Percentiles rank a stretch among this genome's conserved stretches.
These are phyloP conservation scores for Esox niger DNA, from an alignment of 2,113 vertebrate genomes.

Conservation along the genomic window DNA sequence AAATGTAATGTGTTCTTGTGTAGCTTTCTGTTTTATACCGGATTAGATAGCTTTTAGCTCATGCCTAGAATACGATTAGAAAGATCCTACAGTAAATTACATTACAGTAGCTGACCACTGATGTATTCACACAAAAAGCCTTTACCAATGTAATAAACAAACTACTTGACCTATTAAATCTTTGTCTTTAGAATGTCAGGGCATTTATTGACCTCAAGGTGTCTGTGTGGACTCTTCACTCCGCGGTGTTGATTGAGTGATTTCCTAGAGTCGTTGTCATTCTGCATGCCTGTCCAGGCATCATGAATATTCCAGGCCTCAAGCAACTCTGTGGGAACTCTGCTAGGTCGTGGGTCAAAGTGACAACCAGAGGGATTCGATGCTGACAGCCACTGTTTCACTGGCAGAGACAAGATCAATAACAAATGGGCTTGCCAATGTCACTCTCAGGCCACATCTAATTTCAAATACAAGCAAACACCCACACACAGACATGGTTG, in stretches of 20 bases:
- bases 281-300: slow-evolving; percentile 24
- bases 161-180: not conserved
- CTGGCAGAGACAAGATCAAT: slow-evolving; percentile 16
- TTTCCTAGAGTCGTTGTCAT: slow-evolving; percentile 43
- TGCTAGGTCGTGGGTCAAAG: slow-evolving; percentile 39
- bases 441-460: slow-evolving; percentile 35
- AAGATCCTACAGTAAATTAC: too few relatives aligned
- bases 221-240: not conserved
- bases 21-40: not conserved
- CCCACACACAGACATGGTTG: too few relatives aligned
- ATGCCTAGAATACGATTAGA: too few relatives aligned
- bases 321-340: slow-evolving; percentile 27
- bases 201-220: not conserved
- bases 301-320: slow-evolving; percentile 56
- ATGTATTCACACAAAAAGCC: not conserved
- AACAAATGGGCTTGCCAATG: slow-evolving; percentile 20
- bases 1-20: too few relatives aligned
- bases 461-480: slow-evolving; percentile 16
- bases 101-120: too few relatives aligned
- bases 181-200: too few relatives aligned
- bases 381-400: slow-evolving; percentile 61
- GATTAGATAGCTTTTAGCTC: too few relatives aligned
- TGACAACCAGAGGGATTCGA: slow-evolving; percentile 56
- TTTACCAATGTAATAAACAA: not conserved
- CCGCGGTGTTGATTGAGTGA: slow-evolving; percentile 39